These are phyloP conservation scores for Piliocolobus tephrosceles DNA, from an alignment of 2,113 vertebrate species.

Conservation along the genomic window DNA sequence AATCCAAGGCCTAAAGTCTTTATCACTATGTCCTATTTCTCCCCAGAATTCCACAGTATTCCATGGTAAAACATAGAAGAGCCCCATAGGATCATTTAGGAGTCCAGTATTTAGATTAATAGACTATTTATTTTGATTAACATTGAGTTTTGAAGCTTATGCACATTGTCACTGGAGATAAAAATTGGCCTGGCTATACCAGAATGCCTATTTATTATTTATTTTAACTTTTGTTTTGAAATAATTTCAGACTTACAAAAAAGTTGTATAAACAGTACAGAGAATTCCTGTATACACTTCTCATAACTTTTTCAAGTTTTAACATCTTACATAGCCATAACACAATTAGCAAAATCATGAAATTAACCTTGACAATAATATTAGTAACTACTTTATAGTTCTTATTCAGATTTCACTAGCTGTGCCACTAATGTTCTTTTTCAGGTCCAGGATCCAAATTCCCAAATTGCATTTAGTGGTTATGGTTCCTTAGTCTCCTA, in stretches of 20 bases:
- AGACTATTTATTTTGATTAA: neutral
- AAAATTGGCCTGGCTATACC: neutral
- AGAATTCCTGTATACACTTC: neutral
- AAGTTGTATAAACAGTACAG: neutral
- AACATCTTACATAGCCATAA: neutral
- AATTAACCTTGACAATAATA: neutral
- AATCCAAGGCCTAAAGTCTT: neutral
- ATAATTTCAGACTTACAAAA: neutral
- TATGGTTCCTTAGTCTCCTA: neutral
- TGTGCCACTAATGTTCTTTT: neutral
- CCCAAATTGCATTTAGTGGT: neutral
- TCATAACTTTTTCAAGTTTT: neutral
- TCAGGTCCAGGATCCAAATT: neutral
- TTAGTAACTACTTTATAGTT: neutral
- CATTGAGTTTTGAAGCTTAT: constrained; percentile 11
- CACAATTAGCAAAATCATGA: neutral
- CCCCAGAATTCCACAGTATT: neutral
- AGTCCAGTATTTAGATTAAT: neutral
- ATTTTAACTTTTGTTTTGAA: constrained; percentile 32
- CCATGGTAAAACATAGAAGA: neutral
- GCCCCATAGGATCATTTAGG: neutral
- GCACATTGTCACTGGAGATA: neutral
- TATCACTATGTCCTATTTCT: neutral
- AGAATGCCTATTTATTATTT: neutral
- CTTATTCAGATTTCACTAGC: neutral